These are phyloP conservation scores for Lacerta viridis DNA, from an alignment of 2,797 vertebrate genomes.

Conservation along the genomic window DNA sequence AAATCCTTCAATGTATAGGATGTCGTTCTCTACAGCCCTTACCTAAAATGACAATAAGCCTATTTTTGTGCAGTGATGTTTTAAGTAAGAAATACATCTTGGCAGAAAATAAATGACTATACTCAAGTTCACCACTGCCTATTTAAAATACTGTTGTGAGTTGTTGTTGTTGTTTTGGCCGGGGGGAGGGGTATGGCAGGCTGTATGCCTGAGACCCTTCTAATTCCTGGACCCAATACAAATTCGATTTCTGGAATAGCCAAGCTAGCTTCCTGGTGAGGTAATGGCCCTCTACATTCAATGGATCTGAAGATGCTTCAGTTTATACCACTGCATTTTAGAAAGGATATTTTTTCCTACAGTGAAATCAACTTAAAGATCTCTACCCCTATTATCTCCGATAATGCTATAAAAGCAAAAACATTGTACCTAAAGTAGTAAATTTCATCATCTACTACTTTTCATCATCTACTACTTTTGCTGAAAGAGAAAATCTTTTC, in stretches of 20 bases:
- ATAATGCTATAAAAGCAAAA: constrained; percentile 33
- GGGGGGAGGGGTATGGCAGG: too few species aligned
- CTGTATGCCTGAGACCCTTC: too few species aligned
- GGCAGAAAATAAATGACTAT: background rate
- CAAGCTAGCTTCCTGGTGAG: too few species aligned
- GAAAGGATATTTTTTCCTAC: background rate
- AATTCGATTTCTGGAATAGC: too few species aligned
- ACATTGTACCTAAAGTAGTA: constrained; percentile 95
- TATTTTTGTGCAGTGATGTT: background rate
- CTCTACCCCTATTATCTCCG: background rate
- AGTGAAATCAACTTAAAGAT: constrained; percentile 1
- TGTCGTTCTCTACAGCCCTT: background rate
- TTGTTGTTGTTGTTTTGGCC: too few species aligned
- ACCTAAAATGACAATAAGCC: background rate
- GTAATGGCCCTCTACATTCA: too few species aligned
- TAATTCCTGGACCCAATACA: background rate
- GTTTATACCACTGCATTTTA: background rate
- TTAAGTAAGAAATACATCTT: background rate
- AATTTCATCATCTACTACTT: constrained; percentile 98
- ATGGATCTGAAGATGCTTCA: background rate
- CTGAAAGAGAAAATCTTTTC: constrained; percentile 96
- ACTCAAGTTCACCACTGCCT: background rate
- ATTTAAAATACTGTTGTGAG: background rate
- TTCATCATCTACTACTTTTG: constrained; percentile 98
- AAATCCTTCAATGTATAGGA: background rate